Conservation (phyloP, 2,888 invertebrate genomes). For the Papilio gigon region DNA sequence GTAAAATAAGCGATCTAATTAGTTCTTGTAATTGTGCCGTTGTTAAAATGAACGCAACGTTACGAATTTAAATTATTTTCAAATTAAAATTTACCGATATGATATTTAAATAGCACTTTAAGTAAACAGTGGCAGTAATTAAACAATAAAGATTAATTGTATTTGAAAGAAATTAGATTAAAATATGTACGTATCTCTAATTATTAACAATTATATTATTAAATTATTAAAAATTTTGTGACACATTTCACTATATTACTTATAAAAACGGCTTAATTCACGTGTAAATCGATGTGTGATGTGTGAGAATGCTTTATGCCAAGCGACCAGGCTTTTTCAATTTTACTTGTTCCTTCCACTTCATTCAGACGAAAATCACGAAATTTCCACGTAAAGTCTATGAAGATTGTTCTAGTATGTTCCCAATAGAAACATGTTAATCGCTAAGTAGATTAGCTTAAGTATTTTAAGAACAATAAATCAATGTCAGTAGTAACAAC, state of each 20-base stretch:
- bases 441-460: conserved; percentile 30
- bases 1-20: conserved; percentile 16
- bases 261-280: too few relatives aligned
- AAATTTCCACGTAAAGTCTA: too few relatives aligned
- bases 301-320: too few relatives aligned
- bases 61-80: conserved; percentile 8
- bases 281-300: too few relatives aligned
- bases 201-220: too few relatives aligned
- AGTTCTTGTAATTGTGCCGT: conserved; percentile 1
- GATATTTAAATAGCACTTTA: neutral
- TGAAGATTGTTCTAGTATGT: neutral
- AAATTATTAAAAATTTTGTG: too few relatives aligned
- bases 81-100: neutral
- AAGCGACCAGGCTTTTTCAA: too few relatives aligned
- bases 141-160: neutral
- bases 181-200: too few relatives aligned
- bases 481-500: conserved; percentile 24
- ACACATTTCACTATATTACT: too few relatives aligned
- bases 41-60: neutral
- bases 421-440: conserved; percentile 5
- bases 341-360: too few relatives aligned
- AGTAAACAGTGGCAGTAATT: neutral
- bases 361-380: too few relatives aligned
- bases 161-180: neutral
- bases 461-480: conserved; percentile 21